phyloP scores from a whole-genome alignment of 2,888 invertebrate species.

The Drosophila nigritarsus region DNA sequence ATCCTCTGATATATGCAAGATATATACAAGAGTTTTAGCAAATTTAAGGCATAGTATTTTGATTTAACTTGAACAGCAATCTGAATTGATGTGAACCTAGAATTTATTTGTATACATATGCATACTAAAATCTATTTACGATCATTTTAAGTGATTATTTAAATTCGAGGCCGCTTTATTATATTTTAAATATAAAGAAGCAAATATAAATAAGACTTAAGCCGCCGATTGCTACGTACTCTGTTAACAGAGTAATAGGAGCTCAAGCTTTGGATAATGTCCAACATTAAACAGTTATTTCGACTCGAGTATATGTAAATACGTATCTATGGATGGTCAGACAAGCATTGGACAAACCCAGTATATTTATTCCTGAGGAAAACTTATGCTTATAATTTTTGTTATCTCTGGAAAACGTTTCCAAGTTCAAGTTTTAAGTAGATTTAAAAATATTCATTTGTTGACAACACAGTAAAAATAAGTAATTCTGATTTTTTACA shows the following conservation, averaged over 20 bases:
- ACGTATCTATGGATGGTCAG: neutral
- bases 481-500: slow-evolving; percentile 1
- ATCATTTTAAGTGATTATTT: slow-evolving; percentile 8
- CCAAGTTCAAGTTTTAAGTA: neutral
- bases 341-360: neutral
- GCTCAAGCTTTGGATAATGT: neutral
- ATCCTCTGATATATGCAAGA: neutral
- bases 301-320: neutral
- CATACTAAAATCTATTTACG: slow-evolving; percentile 11
- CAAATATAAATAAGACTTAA: neutral
- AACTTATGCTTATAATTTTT: slow-evolving; percentile 3
- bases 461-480: too few species aligned
- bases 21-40: neutral
- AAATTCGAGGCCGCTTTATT: neutral
- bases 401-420: neutral
- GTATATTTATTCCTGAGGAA: neutral
- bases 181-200: neutral
- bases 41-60: slow-evolving; percentile 3
- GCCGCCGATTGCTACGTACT: neutral
- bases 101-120: slow-evolving; percentile 17
- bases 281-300: neutral
- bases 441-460: neutral
- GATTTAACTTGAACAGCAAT: slow-evolving; percentile 13
- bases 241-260: neutral
- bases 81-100: slow-evolving; percentile 23